phyloP scores from a whole-genome alignment of 2,797 vertebrate genomes.

The Phrynocephalus vlangalii region DNA sequence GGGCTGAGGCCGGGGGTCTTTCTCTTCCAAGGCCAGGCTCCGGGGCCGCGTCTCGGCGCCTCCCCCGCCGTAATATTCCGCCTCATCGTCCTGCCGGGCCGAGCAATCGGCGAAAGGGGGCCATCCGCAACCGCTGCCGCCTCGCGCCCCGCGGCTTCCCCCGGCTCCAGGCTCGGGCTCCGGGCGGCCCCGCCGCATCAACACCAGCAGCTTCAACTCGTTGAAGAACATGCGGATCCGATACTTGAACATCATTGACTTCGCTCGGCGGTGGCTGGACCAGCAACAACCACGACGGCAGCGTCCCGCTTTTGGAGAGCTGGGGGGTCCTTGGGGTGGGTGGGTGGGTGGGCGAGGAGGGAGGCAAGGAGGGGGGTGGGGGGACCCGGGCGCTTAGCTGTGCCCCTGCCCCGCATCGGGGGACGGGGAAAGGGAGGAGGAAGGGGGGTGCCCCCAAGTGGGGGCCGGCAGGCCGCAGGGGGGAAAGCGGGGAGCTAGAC shows the following conservation, averaged over 20 bases:
- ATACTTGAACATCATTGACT: conserved; percentile 93
- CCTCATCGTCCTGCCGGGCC: conserved; percentile 88
- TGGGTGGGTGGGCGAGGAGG: neutral
- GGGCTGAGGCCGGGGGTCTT: conserved; percentile 80
- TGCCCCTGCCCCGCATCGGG: conserved; percentile 50
- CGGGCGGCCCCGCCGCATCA: conserved; percentile 92
- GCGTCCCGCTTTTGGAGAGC: conserved; percentile 7
- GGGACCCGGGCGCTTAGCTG: conserved; percentile 52
- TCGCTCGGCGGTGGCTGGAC: conserved; percentile 24
- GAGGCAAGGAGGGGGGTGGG: conserved; percentile 16
- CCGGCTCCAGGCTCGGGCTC: conserved; percentile 83
- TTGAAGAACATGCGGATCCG: conserved; percentile 98
- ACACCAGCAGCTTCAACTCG: conserved; percentile 95
- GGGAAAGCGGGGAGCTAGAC: conserved; percentile 43
- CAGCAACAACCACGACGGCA: conserved; percentile 20
- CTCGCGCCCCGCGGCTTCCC: conserved; percentile 78
- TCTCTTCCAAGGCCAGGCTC: conserved; percentile 87
- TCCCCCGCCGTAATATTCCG: conserved; percentile 91
- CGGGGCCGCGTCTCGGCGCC: conserved; percentile 86
- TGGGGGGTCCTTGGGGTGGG: neutral
- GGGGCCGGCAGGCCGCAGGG: conserved; percentile 29
- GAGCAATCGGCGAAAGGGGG: conserved; percentile 90
- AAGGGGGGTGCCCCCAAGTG: conserved; percentile 30
- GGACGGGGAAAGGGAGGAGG: conserved; percentile 16
- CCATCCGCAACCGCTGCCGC: conserved; percentile 92